Evolutionary conservation across 2,888 invertebrate species (phyloP), one percentile per base, ranked within the genome.

Genomic region (Polydesmus complanatus): DNA sequence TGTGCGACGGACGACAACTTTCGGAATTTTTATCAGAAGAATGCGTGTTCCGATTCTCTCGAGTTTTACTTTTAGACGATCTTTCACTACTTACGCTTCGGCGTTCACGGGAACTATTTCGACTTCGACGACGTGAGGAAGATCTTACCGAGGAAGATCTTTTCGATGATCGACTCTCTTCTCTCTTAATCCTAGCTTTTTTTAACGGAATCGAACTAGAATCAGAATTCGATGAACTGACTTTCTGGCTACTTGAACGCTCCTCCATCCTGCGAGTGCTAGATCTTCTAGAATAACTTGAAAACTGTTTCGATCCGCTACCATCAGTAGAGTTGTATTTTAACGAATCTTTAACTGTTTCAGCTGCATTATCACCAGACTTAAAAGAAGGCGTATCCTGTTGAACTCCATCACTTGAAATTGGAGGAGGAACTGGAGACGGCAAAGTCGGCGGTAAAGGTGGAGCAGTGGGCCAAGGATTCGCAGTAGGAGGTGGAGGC

Each of bases 21-120:
- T n/a, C n/a, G n/a, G n/a, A n/a, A n/a, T 18, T 19, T 53, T 19
- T n/a, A 5, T 22, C 53, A 22, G 53, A 3, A 18, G 3, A 22
- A 22, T 53, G 18, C 18, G 19, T 53, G 23, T 11, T 21, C 53
- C 2, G 22, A 11, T 25, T 53, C 22, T 23, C 18, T 53, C 23
- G 21, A 37, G 37, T 37, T 5, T 37, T 37, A 37, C 37, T 37
- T 37, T 5, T 5, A 8, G 37, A 25, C 18, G 11, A 53, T 23
- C 53, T 53, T 19, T 25, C 25, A 3, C 53, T 53, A 53, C 53
- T 53, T 53, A n/a, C 25, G 51, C 51, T 53, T 53, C 53, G 19
- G 3, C 11, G 25, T 23, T 19, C 25, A 22, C 53, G 18, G 11
- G 11, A 23, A 18, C 53, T 22, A 2, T 22, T 25, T 53, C 53